Percentiles rank a stretch among this genome's conserved stretches.
These are phyloP conservation scores for Pseudomugil gertrudae DNA, from an alignment of 2,797 vertebrate species.

Conservation along the genomic window DNA sequence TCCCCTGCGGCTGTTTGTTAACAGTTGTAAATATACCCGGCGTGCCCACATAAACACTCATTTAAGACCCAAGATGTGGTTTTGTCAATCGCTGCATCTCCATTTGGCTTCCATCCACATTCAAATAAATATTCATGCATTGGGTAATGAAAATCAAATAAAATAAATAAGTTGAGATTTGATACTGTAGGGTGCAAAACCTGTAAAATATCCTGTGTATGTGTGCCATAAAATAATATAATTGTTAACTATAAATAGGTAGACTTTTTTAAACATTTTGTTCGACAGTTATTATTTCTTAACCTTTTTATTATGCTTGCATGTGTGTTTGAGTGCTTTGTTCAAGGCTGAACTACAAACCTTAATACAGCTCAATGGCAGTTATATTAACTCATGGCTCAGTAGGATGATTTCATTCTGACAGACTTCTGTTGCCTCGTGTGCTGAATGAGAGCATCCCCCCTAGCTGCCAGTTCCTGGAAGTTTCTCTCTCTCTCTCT, in stretches of 20 bases:
- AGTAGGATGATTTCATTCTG: constrained; percentile 59
- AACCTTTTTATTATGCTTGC: background rate
- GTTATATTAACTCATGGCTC: constrained; percentile 50
- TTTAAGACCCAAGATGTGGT: constrained; percentile 47
- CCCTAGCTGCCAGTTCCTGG: constrained; percentile 56
- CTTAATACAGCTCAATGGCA: constrained; percentile 32
- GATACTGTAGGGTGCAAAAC: constrained; percentile 21
- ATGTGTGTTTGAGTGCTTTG: constrained; percentile 17
- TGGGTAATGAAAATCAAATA: constrained; percentile 18
- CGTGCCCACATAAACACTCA: constrained; percentile 40
- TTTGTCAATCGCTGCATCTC: constrained; percentile 56
- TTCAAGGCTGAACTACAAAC: constrained; percentile 36
- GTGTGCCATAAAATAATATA: constrained; percentile 28
- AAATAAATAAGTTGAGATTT: constrained; percentile 25
- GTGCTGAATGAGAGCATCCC: constrained; percentile 66
- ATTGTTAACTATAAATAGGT: constrained; percentile 1
- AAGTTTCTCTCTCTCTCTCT: constrained; percentile 30
- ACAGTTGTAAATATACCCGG: constrained; percentile 65
- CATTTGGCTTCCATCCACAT: constrained; percentile 38
- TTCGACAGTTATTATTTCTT: background rate
- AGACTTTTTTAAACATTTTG: constrained; percentile 17
- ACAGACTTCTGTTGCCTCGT: constrained; percentile 62
- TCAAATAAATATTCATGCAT: constrained; percentile 33
- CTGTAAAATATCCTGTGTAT: constrained; percentile 41
- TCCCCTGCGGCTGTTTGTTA: constrained; percentile 64